Base-by-base conservation (phyloP, 2,113 vertebrate species). In the Misgurnus anguillicaudatus region DNA sequence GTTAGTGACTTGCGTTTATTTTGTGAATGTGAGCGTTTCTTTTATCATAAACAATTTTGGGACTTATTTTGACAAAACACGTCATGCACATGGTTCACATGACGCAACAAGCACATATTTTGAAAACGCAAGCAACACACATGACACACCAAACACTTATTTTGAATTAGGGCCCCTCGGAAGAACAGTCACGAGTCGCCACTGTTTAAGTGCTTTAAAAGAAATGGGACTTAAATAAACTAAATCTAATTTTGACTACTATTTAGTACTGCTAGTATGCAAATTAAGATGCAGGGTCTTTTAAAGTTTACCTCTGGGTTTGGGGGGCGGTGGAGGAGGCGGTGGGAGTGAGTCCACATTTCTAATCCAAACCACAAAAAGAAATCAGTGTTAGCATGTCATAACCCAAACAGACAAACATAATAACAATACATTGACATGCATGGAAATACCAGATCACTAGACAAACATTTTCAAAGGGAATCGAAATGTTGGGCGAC, bases 301-400 rank as follows among this genome's bases (percentile, higher is more conserved):
- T 14, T 19, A 17, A 36, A 17, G 17, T 78, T 80, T 87, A 63
- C 88, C 89, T 71, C 80, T 85, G 80, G 69, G 64, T 13, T 83
- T 82, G n/a, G 82, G 81, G 11, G 86, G 86, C 0, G 82, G 79
- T 3, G 80, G 84, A 21, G 85, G 87, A 8, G 86, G 87, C 5
- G 85, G 85, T 17, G 87, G 83, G 21, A 87, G 74, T 5, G 75
- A 41, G 6, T 62, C 58, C 3, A 16, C 14, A 14, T 47, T 76
- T 72, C 80, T 82, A 63, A 64, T 63, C 17, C 39, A 81, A 19
- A 24, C 38, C 19, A 80, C 48, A 67, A 19, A 58, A 8, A 11
- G 8, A 67, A 55, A 42, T 8, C 3, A 61, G 10, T 41, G 16
- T 51, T 17, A 45, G 21, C 7, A 38, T 36, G 31, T 9, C 17